Evolutionary conservation across 2,113 vertebrate genomes (phyloP).

Genomic region (Paedocypris sp.): DNA sequence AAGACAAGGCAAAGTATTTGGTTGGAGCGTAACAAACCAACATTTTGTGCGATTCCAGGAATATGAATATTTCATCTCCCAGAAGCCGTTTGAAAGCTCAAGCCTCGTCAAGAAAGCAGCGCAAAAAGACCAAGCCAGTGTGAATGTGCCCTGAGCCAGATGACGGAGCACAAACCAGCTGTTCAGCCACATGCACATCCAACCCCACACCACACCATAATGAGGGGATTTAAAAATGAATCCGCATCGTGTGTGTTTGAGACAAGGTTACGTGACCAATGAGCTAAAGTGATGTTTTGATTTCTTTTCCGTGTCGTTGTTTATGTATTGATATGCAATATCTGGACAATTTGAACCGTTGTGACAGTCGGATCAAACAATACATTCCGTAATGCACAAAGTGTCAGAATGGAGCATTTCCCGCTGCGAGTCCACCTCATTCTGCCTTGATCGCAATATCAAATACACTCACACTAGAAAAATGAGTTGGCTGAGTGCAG

Average conservation of each 20-base stretch:
- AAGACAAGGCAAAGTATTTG: not conserved
- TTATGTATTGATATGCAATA: too few species aligned
- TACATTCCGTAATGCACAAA: not conserved
- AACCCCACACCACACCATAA: not conserved
- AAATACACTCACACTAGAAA: not conserved
- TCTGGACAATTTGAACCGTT: too few species aligned
- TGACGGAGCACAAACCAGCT: not conserved
- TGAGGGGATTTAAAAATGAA: not conserved
- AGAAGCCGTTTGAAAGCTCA: too few species aligned
- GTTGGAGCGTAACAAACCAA: too few species aligned
- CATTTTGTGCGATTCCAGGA: not conserved
- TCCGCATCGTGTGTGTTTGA: not conserved
- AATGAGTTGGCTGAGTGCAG: not conserved
- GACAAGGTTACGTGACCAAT: not conserved
- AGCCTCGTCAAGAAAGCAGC: too few species aligned
- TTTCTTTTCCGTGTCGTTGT: too few species aligned
- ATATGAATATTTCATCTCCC: conserved; percentile 12
- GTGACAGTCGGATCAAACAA: not conserved
- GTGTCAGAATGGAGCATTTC: not conserved
- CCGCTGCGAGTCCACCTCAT: not conserved
- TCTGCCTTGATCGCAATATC: not conserved
- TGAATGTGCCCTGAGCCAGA: not conserved
- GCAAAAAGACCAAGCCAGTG: not conserved
- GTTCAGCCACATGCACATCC: not conserved
- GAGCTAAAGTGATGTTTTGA: too few species aligned